Conservation (phyloP, 2,888 invertebrate species). For the Gymnoscelis rufifasciata region DNA sequence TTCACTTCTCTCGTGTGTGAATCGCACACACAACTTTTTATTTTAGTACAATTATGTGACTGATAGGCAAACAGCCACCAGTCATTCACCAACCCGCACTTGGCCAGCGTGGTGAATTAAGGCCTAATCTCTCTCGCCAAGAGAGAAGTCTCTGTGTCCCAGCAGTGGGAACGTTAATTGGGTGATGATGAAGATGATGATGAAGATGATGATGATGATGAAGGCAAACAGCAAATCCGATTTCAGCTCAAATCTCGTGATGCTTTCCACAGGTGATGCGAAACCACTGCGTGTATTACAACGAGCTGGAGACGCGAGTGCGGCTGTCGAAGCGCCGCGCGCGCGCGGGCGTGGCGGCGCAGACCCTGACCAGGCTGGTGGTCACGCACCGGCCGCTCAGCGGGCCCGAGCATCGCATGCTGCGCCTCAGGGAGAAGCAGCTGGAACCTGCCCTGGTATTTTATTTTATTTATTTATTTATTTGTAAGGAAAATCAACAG, state of each 20-base stretch:
- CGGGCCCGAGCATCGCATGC: slow-evolving; percentile 91
- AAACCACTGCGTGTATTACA: slow-evolving; percentile 94
- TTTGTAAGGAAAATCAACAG: too few relatives aligned
- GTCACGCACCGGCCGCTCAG: slow-evolving; percentile 94
- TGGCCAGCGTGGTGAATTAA: slow-evolving; percentile 1
- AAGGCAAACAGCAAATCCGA: too few relatives aligned
- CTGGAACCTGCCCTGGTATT: slow-evolving; percentile 87
- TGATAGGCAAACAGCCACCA: too few relatives aligned
- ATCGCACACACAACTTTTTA: too few relatives aligned
- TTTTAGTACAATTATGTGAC: too few relatives aligned
- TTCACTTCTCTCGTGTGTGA: too few relatives aligned
- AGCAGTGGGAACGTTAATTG: too few relatives aligned
- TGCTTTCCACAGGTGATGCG: slow-evolving; percentile 89
- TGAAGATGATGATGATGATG: too few relatives aligned
- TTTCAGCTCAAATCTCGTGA: too few relatives aligned
- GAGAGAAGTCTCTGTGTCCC: too few relatives aligned
- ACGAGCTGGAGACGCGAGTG: slow-evolving; percentile 96
- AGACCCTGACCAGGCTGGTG: slow-evolving; percentile 88
- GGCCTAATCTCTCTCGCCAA: neutral
- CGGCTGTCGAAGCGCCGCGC: slow-evolving; percentile 95
- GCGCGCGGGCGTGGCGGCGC: slow-evolving; percentile 72
- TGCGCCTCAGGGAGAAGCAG: slow-evolving; percentile 90
- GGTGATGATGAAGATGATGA: neutral
- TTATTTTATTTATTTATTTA: neutral
- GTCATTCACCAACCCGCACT: too few relatives aligned